Base-by-base conservation (phyloP, 2,113 vertebrate genomes). In the Polypterus senegalus region DNA sequence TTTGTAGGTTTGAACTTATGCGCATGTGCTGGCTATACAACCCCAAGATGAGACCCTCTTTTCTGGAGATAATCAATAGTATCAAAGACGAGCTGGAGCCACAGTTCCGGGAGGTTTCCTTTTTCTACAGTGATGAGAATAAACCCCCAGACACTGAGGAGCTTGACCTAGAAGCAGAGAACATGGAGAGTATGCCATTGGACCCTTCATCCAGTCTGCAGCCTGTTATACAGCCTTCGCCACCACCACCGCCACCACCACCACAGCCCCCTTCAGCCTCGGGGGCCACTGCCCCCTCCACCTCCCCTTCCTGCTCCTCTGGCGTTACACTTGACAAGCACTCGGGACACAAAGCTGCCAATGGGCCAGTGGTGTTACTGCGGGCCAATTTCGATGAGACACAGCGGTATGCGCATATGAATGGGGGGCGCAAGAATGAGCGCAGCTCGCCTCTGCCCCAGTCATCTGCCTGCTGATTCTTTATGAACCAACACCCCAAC, bases 1-100 rank as follows among this genome's bases (percentile, higher is more conserved):
- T 4, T 7, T 60, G 1, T 75, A 99, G 96, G 77, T 98, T 97
- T 6, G 94, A 97, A 46, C 66, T 99, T 76, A 99, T 99, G 96
- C 86, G 92, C 61, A 91, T 99, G 92, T 98, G 96, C 81, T 99
- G 96, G 96, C 94, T 97, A 80, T 98, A 96, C 74, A 97, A 99
- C 64, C 96, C 94, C 0, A 97, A 94, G 71, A 97, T 97, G 92
- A 81, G 96, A 8, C 96, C 95, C 1, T 85, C 93, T 65, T 99
- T 99, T 82, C 83, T 93, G 83, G 96, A 99, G 74, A 97, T 99
- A 65, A 97, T 99, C 57, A 82, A 81, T 73, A 96, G 93, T 83
- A 89, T 99, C 72, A 96, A 95, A 63, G 93, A 94, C 0, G 93
- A 99, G 66, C 76, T 99, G 81, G 95, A 98, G 49, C 85, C 90